phyloP scores from a whole-genome alignment of 2,888 invertebrate species.

The Oscheius myriophilus region DNA sequence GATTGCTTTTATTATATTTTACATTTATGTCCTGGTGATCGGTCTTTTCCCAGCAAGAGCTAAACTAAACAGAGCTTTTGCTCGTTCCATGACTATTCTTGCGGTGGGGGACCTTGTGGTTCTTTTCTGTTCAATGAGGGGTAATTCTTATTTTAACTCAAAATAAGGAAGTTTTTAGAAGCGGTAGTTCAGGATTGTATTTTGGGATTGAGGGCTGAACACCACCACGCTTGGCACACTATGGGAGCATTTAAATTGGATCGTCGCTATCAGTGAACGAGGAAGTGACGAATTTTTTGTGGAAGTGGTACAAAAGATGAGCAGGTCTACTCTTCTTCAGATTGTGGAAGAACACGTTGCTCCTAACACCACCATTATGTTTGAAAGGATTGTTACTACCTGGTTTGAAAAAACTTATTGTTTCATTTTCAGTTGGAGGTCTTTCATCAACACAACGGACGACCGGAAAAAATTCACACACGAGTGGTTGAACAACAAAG shows the following conservation, averaged over 20 bases:
- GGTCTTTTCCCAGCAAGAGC: conserved; percentile 1
- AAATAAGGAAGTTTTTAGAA: conserved; percentile 1
- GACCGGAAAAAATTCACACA: too few species aligned
- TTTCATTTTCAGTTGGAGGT: too few species aligned
- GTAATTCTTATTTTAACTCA: background rate
- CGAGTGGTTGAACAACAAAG: too few species aligned
- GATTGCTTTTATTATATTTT: conserved; percentile 1
- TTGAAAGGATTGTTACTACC: too few species aligned
- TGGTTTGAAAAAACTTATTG: too few species aligned
- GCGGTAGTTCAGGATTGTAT: conserved; percentile 13
- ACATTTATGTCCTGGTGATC: conserved; percentile 3
- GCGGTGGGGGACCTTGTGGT: conserved; percentile 8
- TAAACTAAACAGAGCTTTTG: conserved; percentile 2
- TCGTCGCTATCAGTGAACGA: too few species aligned
- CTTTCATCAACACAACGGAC: too few species aligned
- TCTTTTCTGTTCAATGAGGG: conserved; percentile 18
- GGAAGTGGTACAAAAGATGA: too few species aligned
- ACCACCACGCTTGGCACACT: conserved; percentile 9
- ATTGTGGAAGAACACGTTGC: too few species aligned
- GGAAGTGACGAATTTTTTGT: too few species aligned
- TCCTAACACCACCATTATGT: too few species aligned
- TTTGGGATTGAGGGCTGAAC: background rate
- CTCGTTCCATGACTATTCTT: conserved; percentile 2
- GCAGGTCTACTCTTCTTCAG: too few species aligned
- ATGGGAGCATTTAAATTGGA: conserved; percentile 9